These are phyloP conservation scores for Platerodrilus igneus DNA, from an alignment of 2,888 invertebrate species.

Conservation along the genomic window DNA sequence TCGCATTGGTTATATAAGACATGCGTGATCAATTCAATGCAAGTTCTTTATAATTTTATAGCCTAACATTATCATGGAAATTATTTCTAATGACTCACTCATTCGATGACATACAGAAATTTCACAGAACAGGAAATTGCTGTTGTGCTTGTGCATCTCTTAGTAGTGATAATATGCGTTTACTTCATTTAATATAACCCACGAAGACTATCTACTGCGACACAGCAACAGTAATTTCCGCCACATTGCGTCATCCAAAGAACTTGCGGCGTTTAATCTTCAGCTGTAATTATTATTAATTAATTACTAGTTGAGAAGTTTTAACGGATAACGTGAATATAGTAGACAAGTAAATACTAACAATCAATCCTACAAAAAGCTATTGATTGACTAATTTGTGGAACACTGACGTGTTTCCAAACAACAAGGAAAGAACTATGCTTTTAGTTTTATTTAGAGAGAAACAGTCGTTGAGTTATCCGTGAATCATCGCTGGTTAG, in stretches of 20 bases:
- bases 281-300: too few species aligned
- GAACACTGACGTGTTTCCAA: constrained; percentile 7
- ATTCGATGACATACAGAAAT: constrained; percentile 11
- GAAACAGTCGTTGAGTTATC: neutral
- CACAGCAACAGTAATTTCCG: too few species aligned
- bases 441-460: constrained; percentile 2
- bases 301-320: too few species aligned
- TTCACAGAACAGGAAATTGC: constrained; percentile 7
- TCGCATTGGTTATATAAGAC: constrained; percentile 13
- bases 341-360: too few species aligned
- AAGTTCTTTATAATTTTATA: constrained; percentile 8
- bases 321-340: too few species aligned
- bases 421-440: neutral
- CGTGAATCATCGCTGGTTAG: constrained; percentile 10
- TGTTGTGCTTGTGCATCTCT: neutral
- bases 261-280: too few species aligned
- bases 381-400: constrained; percentile 9
- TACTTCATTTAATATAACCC: too few species aligned
- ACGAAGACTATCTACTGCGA: too few species aligned
- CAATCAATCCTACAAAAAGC: neutral
- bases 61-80: constrained; percentile 8
- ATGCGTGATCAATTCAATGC: constrained; percentile 10
- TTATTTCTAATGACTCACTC: constrained; percentile 12
- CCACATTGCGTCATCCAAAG: too few species aligned
- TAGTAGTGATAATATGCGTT: neutral